Evolutionary conservation across 2,113 vertebrate genomes (phyloP).

Genomic region (Cervus canadensis): DNA sequence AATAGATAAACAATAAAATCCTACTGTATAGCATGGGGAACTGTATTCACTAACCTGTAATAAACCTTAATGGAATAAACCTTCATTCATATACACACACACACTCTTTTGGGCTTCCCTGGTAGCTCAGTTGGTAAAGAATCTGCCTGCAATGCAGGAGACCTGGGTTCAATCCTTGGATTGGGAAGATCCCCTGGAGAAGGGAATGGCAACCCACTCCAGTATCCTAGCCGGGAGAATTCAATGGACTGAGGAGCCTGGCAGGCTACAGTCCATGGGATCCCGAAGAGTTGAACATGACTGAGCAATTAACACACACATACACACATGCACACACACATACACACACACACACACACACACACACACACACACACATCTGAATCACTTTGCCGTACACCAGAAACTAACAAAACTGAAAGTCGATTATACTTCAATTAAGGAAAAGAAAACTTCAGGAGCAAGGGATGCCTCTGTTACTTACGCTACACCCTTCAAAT

Average conservation of each 20-base stretch:
- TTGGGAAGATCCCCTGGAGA: not conserved
- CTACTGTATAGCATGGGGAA: not conserved
- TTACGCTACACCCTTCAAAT: too few species aligned
- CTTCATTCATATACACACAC: not conserved
- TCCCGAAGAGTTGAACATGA: not conserved
- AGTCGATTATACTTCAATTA: not conserved
- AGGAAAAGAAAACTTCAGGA: not conserved
- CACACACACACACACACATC: not conserved
- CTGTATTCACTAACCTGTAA: not conserved
- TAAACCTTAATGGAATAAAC: not conserved
- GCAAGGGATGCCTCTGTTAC: accelerated
- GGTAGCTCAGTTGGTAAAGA: not conserved
- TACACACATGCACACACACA: not conserved
- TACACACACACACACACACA: accelerated
- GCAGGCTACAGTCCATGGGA: not conserved
- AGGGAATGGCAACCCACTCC: not conserved
- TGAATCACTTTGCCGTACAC: not conserved
- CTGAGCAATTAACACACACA: not conserved
- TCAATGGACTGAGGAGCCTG: not conserved
- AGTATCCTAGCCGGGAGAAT: not conserved
- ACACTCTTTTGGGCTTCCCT: not conserved
- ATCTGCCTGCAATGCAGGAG: not conserved
- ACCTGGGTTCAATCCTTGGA: not conserved
- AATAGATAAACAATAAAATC: not conserved
- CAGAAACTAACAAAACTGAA: not conserved